phyloP scores from a whole-genome alignment of 2,113 vertebrate species.

The Chaetodon auriga region DNA sequence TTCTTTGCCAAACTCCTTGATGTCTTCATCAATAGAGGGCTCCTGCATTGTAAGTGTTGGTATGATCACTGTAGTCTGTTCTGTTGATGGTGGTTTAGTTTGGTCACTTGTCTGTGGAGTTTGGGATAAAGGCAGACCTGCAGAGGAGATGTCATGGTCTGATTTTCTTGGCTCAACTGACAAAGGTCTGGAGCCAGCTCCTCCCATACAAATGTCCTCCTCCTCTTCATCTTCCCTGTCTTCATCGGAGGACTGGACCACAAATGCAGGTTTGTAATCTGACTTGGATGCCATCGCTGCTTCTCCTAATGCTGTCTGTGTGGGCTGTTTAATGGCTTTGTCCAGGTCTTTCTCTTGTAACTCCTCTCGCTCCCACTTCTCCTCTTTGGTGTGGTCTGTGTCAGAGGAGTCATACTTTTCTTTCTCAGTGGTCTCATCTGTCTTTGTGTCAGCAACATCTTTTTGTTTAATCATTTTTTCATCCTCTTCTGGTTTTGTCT shows the following conservation, averaged over 20 bases:
- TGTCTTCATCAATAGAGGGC: slow-evolving; percentile 70
- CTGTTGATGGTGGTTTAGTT: slow-evolving; percentile 43
- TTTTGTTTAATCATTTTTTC: slow-evolving; percentile 37
- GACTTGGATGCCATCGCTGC: slow-evolving; percentile 31
- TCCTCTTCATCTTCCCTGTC: slow-evolving; percentile 81
- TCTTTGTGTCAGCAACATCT: slow-evolving; percentile 15
- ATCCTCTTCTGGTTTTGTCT: slow-evolving; percentile 43
- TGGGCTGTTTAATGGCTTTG: slow-evolving; percentile 57
- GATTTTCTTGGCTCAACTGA: slow-evolving; percentile 73
- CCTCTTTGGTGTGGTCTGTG: slow-evolving; percentile 69
- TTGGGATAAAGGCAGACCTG: slow-evolving; percentile 37
- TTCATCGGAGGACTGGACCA: slow-evolving; percentile 82
- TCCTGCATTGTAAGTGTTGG: slow-evolving; percentile 75
- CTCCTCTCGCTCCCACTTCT: slow-evolving; percentile 80
- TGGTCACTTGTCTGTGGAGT: slow-evolving; percentile 42
- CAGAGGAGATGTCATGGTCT: slow-evolving; percentile 66
- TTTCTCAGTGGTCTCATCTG: slow-evolving; percentile 46
- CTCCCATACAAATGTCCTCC: slow-evolving; percentile 75
- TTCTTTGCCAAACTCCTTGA: slow-evolving; percentile 62
- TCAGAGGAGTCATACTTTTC: slow-evolving; percentile 55
- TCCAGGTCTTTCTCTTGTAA: slow-evolving; percentile 76
- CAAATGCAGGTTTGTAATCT: slow-evolving; percentile 69
- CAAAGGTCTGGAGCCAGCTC: slow-evolving; percentile 77
- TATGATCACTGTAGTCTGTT: slow-evolving; percentile 57
- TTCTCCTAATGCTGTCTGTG: slow-evolving; percentile 37